Evolutionary conservation across 2,113 vertebrate genomes (phyloP).

Genomic region (Sardina pilchardus): DNA sequence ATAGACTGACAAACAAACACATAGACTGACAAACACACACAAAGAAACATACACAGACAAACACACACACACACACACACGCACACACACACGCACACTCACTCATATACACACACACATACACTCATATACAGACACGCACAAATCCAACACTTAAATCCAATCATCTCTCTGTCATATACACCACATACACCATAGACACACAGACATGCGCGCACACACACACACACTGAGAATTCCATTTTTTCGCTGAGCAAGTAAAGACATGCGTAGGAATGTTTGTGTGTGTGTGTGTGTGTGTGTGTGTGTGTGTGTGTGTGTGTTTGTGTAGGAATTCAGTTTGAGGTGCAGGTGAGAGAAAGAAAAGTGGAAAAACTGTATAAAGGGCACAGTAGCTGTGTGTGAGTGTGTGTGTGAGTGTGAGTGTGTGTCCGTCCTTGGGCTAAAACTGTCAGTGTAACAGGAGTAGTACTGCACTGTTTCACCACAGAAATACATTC

Average conservation of each 20-base stretch:
- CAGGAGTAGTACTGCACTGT: no score
- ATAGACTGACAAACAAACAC: no score
- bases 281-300: neutral
- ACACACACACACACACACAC: neutral
- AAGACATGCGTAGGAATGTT: neutral
- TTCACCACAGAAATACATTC: no score
- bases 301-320: neutral
- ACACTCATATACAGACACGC: slow-evolving; percentile 17
- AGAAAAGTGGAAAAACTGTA: neutral
- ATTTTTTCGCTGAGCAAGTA: neutral
- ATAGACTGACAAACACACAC: no score
- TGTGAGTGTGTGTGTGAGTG: neutral
- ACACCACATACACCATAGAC: neutral
- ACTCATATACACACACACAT: neutral
- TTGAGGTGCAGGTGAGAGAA: neutral
- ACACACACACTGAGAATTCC: neutral
- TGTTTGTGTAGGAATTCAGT: neutral
- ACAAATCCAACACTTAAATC: no score
- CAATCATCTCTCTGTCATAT: no score
- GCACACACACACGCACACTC: neutral
- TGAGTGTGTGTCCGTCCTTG: slow-evolving; percentile 30
- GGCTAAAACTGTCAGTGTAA: no score
- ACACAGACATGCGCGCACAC: neutral
- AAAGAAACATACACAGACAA: slow-evolving; percentile 28
- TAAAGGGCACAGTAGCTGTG: neutral